Evolutionary conservation across 2,113 vertebrate genomes (phyloP), one percentile per base, ranked within the genome.

Genomic region (Pontoporia blainvillei): DNA sequence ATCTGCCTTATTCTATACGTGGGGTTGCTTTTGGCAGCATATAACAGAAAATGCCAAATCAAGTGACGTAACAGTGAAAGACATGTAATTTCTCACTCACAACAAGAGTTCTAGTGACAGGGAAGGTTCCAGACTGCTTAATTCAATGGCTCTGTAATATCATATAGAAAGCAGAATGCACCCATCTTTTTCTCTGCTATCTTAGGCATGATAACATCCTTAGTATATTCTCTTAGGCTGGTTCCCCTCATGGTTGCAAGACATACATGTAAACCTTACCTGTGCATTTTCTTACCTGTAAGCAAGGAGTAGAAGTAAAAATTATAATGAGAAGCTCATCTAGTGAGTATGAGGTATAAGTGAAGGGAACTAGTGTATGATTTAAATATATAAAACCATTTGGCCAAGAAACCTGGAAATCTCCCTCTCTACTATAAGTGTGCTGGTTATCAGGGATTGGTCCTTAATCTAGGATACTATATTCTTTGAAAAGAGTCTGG

Each of bases 321-420:
- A 69, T 81, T 87, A 49, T 64, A 83, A 61, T 31, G 34, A 92
- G 21, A 92, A 92, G 39, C 29, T 92, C 89, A 23, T n/a, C 75
- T 87, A 83, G 59, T 83, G 29, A 61, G 8, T 12, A 61, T 86
- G 41, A 88, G 85, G 86, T 93, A 88, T 95, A 75, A 62, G 17
- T 73, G 34, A 69, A 92, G 18, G n/a, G 3, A 94, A 49, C 6
- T 75, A 46, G 27, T 86, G 66, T 73, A 64, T 85, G 34, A n/a
- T 92, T 81, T 86, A 82, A 86, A 61, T 81, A 64, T 81, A 52
- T 64, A 82, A 89, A 94, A 95, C 20, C 23, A 92, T 41, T 46
- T 95, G 81, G 2, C 31, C 52, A 76, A 90, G 36, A 92, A 92
- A 92, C 49, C 31, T 82, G 14, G 10, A 95, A 86, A 54, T 75